Evolutionary conservation across 2,888 invertebrate species (phyloP), one percentile per base, ranked within the genome.

Genomic region (Apamea crenata): DNA sequence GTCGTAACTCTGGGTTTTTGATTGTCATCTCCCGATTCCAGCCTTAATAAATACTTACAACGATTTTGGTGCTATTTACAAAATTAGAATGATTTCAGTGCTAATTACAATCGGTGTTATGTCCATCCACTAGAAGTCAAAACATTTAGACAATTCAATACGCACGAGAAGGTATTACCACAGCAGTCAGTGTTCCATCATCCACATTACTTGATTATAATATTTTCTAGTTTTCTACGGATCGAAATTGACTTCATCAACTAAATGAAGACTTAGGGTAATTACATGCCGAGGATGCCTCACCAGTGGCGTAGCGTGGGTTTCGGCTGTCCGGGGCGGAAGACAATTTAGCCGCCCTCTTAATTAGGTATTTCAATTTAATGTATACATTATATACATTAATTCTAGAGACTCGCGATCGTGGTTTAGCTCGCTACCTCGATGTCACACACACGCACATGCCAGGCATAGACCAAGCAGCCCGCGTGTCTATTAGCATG

Each of bases 81-180:
- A n/a, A 8, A 1, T 25, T 50, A 40, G 1, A 29, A 29, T 1
- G 1, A 21, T 14, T 44, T 53, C 18, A 2, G 72, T 78, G 78
- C 12, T 81, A 81, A 63, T 63, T 79, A 74, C 74, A 79, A 74
- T 44, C 10, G 81, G 21, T 50, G 36, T 16, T n/a, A 71, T 25
- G n/a, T 36, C 5, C 14, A 74, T n/a, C 40, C 6, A 78, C 36
- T 29, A 59, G 71, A 50, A 56, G 47, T 80, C 36, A 40, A 81
- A 61, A 50, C 36, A 25, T n/a, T 50, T 21, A n/a, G 36, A 74
- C 25, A 50, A 25, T 32, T 10, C 18, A 70, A 59, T 59, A 59
- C n/a, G n/a, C 56, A 59, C 4, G 56, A n/a, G 10, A 44, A 29
- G 40, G 8, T 50, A 44, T n/a, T 29, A 53, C 53, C 32, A 81